Conservation (phyloP, 2,888 invertebrate species). For the Zonitis immaculata region DNA sequence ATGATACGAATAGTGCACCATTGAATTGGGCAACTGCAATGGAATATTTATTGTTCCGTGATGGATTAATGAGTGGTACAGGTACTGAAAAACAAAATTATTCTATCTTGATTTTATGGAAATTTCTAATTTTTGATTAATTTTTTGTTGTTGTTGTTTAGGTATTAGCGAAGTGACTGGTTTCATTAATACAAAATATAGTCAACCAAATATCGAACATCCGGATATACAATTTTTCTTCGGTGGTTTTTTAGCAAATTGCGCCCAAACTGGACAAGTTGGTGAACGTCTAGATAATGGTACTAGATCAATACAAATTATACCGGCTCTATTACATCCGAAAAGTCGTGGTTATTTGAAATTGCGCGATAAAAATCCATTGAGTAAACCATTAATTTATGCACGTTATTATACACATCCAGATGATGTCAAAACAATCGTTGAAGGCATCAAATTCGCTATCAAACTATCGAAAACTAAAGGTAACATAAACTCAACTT, state of each 20-base stretch:
- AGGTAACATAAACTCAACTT: too few relatives aligned
- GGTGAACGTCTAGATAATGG: slow-evolving; percentile 69
- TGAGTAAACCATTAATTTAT: slow-evolving; percentile 76
- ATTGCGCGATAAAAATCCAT: slow-evolving; percentile 69
- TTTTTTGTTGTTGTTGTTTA: too few relatives aligned
- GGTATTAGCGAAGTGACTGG: slow-evolving; percentile 84
- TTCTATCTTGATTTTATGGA: too few relatives aligned
- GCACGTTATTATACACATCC: slow-evolving; percentile 75
- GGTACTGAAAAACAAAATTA: too few relatives aligned
- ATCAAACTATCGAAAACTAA: slow-evolving; percentile 67
- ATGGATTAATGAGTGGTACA: slow-evolving; percentile 86
- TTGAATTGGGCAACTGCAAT: slow-evolving; percentile 91
- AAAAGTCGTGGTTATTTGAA: slow-evolving; percentile 77
- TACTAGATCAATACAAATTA: slow-evolving; percentile 66
- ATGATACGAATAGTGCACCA: slow-evolving; percentile 78
- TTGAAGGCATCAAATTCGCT: slow-evolving; percentile 80
- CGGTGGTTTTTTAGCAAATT: slow-evolving; percentile 80
- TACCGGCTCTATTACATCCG: slow-evolving; percentile 80
- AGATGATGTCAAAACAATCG: slow-evolving; percentile 71
- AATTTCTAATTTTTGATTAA: too few relatives aligned
- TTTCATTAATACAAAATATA: slow-evolving; percentile 74
- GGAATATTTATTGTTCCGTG: slow-evolving; percentile 83
- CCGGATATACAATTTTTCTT: slow-evolving; percentile 87
- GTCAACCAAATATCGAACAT: slow-evolving; percentile 66
- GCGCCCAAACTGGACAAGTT: slow-evolving; percentile 81